Percentiles rank a stretch among this genome's conserved stretches.
These are phyloP conservation scores for Sisyra terminalis DNA, from an alignment of 2,888 invertebrate genomes.

Conservation along the genomic window DNA sequence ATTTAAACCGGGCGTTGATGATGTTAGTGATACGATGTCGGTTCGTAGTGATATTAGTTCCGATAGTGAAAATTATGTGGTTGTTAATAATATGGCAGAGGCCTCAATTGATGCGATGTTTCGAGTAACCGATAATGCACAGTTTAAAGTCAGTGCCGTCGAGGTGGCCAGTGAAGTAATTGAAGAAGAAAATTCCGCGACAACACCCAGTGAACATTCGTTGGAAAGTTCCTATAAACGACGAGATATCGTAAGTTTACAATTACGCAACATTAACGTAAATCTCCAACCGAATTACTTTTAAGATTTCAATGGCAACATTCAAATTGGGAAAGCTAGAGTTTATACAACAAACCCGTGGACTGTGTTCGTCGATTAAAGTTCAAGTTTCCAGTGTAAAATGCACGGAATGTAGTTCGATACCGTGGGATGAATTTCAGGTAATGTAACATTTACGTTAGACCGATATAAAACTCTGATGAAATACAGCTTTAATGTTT, in stretches of 20 bases:
- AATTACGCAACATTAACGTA: not conserved
- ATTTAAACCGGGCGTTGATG: conserved; percentile 56
- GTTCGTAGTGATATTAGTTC: conserved; percentile 71
- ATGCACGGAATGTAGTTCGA: conserved; percentile 70
- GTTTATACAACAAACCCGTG: conserved; percentile 51
- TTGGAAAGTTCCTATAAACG: conserved; percentile 63
- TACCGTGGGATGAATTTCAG: conserved; percentile 92
- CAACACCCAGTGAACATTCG: conserved; percentile 71
- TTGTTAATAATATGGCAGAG: conserved; percentile 43
- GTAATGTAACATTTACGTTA: conserved; percentile 28
- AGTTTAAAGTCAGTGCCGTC: conserved; percentile 27
- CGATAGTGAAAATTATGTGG: conserved; percentile 75
- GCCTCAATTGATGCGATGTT: conserved; percentile 57
- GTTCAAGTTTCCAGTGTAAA: conserved; percentile 52
- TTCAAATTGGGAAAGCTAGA: conserved; percentile 61
- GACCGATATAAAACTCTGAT: too few relatives aligned
- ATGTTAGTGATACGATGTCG: conserved; percentile 57
- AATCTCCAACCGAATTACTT: too few relatives aligned
- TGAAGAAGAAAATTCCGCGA: conserved; percentile 52
- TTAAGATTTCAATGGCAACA: conserved; percentile 34
- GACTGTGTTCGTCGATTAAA: conserved; percentile 46
- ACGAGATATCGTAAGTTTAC: conserved; percentile 65
- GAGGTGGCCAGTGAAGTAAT: conserved; percentile 76
- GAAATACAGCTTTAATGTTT: too few relatives aligned
- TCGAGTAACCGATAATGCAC: conserved; percentile 21